Base-by-base conservation (phyloP, 2,888 invertebrate genomes). In the Diarsia brunnea region DNA sequence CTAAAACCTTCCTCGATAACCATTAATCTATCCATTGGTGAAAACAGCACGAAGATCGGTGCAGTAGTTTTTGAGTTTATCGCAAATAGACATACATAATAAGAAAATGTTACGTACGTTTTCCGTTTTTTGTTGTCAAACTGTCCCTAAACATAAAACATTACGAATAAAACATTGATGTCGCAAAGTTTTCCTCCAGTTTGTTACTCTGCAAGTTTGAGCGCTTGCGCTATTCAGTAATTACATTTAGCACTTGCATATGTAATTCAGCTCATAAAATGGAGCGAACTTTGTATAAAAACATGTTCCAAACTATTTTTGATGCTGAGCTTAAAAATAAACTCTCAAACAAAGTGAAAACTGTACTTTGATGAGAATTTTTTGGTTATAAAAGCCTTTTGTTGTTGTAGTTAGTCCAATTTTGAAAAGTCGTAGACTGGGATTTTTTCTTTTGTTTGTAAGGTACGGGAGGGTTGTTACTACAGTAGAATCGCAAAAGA, bases 211-310 rank as follows among this genome's bases (percentile, higher is more conserved):
- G 67, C n/a, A 80, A 81, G 75, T 75, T 80, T 53, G 53, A 65
- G 71, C 55, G 69, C 47, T 61, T 61, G 64, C 31, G 47, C 69
- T 76, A 66, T 71, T 76, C 69, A 71, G 60, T 71, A 84, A 84
- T 76, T 71, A 82, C 68, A 84, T 81, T 82, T 49, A 61, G 70
- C 51, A 71, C 69, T 61, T 66, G 63, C 70, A 66, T 76, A 63
- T 67, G 69, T 81, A 66, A 69, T 81, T 55, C 61, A 55, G 55
- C 65, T 75, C 81, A 75, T 84, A 69, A 80, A 80, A 78, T 19
- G 53, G 49, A 76, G 68, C 58, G 43, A 67, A 24, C 58, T 74
- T 81, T 84, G 84, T 80, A 53, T 61, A 75, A 81, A 84, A 85
- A 71, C 38, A 51, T 75, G 64, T 51, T 73, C 31, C 14, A 19